Evolutionary conservation across 2,888 invertebrate species (phyloP).

Genomic region (Pandemis cinnamomeana): DNA sequence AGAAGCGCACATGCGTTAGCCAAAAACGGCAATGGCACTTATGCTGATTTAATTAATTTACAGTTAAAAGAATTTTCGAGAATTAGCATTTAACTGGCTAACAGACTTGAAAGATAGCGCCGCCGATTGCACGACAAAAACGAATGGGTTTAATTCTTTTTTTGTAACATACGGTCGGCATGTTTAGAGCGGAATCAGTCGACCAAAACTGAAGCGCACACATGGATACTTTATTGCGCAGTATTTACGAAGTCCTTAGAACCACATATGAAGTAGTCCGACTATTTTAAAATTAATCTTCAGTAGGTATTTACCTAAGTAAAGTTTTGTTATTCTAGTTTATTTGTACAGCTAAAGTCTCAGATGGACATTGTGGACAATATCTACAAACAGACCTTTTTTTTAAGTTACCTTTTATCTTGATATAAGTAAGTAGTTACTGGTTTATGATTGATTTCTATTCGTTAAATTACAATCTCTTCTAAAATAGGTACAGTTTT

Average conservation of each 20-base stretch:
- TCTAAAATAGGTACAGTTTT: not conserved
- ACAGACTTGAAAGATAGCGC: conserved; percentile 70
- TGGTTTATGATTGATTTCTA: too few relatives aligned
- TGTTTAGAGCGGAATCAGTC: conserved; percentile 71
- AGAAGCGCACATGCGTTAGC: not conserved
- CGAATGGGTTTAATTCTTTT: conserved; percentile 67
- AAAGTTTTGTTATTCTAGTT: too few relatives aligned
- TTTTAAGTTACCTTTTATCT: too few relatives aligned
- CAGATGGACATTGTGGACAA: too few relatives aligned
- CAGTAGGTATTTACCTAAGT: not conserved
- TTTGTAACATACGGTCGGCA: conserved; percentile 60
- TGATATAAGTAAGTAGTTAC: too few relatives aligned
- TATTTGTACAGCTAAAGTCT: too few relatives aligned
- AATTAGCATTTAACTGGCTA: conserved; percentile 49
- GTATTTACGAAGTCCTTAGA: conserved; percentile 56
- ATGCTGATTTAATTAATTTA: conserved; percentile 1
- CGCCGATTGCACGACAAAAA: conserved; percentile 67
- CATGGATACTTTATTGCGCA: conserved; percentile 54
- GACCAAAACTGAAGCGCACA: conserved; percentile 66
- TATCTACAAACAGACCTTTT: too few relatives aligned
- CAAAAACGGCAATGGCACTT: not conserved
- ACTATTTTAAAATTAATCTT: not conserved
- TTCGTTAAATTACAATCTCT: not conserved
- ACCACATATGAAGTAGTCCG: not conserved
- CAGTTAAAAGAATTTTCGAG: conserved; percentile 22